Evolutionary conservation across 2,888 invertebrate species (phyloP), one percentile per base, ranked within the genome.

Genomic region (Aleiodes testaceus): DNA sequence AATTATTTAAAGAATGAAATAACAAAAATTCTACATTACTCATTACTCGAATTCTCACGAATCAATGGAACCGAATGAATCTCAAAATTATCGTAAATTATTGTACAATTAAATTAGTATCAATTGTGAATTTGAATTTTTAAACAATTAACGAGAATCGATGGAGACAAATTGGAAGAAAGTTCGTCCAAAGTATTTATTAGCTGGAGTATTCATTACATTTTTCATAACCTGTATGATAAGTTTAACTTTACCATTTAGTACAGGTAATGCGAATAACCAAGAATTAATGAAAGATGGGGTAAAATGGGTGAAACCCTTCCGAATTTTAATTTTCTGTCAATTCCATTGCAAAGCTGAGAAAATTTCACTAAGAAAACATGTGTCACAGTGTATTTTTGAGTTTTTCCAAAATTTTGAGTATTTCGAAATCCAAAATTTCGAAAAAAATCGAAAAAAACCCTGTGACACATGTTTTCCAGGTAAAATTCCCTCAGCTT

Each of bases 181-280:
- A 63, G 72, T 84, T 52, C 83, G 81, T 72, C 80, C 86, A 26
- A 88, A 85, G 79, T 86, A 84, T 74, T 80, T 89, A 68, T 78
- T 87, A 53, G 74, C 85, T 66, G 88, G 89, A 75, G 87, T 88
- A 74, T 81, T 88, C 70, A 75, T 87, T 64, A 88, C 88, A 47
- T 88, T 89, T 72, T 71, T 88, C 12, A 77, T 88, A 63, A 84
- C 88, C 3, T 88, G 88, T 74, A 78, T 88, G 18, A 84, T 89
- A 69, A 87, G 88, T 49, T 36, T 36, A 1, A 81, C 89, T 65
- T 78, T 87, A 53, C 86, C 88, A 3, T 84, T 89, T 42, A 85
- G 82, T 44, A 79, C 86, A 73, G 88, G 89, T 89, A 70, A 55
- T 64, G 14, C 14, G 12, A 44, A 49, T 66, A 18, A 22, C 12